These are phyloP conservation scores for Drosophila maculinotata DNA, from an alignment of 2,888 invertebrate species.

Conservation along the genomic window DNA sequence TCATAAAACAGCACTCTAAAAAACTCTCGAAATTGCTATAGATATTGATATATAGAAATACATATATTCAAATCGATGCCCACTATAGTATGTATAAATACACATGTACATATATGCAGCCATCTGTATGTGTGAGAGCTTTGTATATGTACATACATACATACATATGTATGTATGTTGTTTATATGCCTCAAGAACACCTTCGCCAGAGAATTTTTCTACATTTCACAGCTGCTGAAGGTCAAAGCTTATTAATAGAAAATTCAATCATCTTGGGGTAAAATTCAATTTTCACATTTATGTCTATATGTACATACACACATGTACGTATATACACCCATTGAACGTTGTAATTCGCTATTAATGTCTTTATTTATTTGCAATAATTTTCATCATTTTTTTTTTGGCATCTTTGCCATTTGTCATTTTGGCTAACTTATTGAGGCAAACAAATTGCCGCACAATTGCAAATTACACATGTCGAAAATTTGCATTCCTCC, in stretches of 20 bases:
- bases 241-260: slow-evolving; percentile 80
- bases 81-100: neutral
- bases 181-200: slow-evolving; percentile 64
- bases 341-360: slow-evolving; percentile 54
- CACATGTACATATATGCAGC: neutral
- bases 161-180: slow-evolving; percentile 37
- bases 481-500: slow-evolving; percentile 38
- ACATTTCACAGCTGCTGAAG: slow-evolving; percentile 70
- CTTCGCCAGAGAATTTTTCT: slow-evolving; percentile 63
- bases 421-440: slow-evolving; percentile 33
- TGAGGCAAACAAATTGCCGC: slow-evolving; percentile 25
- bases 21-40: slow-evolving; percentile 23
- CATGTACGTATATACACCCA: slow-evolving; percentile 2
- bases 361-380: slow-evolving; percentile 60
- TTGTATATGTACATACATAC: no score
- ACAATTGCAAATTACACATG: slow-evolving; percentile 39
- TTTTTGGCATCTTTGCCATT: slow-evolving; percentile 37
- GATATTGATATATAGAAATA: slow-evolving; percentile 21
- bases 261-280: slow-evolving; percentile 77
- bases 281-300: slow-evolving; percentile 72
- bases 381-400: slow-evolving; percentile 13
- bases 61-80: slow-evolving; percentile 16
- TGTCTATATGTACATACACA: slow-evolving; percentile 22
- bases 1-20: slow-evolving; percentile 18
- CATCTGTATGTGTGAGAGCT: slow-evolving; percentile 2